Conservation (phyloP, 2,797 vertebrate species). For the Paramormyrops hopkinsi region DNA sequence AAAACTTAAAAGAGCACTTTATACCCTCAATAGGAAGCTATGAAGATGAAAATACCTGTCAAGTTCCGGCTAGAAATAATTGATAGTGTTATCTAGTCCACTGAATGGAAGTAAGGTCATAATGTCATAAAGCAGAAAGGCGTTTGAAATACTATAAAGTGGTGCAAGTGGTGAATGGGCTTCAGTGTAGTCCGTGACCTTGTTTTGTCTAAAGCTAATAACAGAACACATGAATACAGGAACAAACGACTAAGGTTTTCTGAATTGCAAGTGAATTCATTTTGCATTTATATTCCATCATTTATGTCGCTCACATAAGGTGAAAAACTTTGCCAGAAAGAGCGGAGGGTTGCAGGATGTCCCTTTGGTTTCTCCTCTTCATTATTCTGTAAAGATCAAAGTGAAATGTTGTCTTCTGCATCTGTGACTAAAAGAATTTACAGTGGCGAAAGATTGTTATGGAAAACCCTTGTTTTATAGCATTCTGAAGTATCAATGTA, state of each 20-base stretch:
- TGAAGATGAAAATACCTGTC: conserved; percentile 67
- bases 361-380: neutral
- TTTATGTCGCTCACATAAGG: neutral
- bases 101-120: conserved; percentile 60
- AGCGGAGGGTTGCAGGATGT: neutral
- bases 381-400: neutral
- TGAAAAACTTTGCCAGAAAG: neutral
- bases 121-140: conserved; percentile 47
- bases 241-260: neutral
- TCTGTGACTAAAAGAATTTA: neutral
- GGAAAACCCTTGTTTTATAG: neutral
- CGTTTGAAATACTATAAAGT: conserved; percentile 36
- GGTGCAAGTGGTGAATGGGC: conserved; percentile 40
- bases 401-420: neutral
- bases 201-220: conserved; percentile 28
- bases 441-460: neutral
- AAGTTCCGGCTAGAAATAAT: conserved; percentile 60
- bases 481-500: neutral
- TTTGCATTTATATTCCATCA: neutral
- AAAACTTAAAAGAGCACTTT: conserved; percentile 69
- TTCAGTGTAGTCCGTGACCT: conserved; percentile 35
- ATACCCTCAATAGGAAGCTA: conserved; percentile 65
- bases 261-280: neutral
- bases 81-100: conserved; percentile 52
- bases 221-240: neutral